Conservation (phyloP, 1,140 invertebrate species). For the Ridgeia piscesae region DNA sequence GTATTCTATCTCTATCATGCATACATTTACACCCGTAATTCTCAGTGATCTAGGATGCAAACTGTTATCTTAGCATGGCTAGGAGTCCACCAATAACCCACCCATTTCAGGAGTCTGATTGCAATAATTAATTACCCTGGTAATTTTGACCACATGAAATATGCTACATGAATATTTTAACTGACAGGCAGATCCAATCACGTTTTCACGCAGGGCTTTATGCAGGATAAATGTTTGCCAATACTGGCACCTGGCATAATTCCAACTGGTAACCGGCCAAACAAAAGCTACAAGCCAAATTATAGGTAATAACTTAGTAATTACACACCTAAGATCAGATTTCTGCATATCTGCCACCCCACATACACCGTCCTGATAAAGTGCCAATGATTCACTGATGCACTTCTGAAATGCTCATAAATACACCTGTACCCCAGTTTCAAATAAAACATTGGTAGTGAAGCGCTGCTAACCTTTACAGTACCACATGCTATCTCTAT, state of each 20-base stretch:
- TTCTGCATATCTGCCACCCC: not conserved
- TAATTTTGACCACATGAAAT: no score
- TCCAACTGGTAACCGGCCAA: not conserved
- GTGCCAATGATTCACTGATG: no score
- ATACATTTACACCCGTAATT: not conserved
- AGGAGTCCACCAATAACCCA: not conserved
- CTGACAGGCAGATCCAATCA: no score
- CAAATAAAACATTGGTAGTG: not conserved
- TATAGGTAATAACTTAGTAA: not conserved
- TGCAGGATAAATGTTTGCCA: no score
- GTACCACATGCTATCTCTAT: not conserved
- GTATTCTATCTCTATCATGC: not conserved
- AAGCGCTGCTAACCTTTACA: not conserved
- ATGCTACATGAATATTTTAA: no score
- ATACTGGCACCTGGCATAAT: not conserved
- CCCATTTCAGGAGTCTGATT: not conserved
- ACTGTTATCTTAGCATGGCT: not conserved
- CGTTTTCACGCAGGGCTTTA: no score
- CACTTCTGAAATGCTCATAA: not conserved
- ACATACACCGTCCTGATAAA: not conserved
- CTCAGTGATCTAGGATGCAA: not conserved
- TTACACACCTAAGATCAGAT: not conserved
- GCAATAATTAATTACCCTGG: no score
- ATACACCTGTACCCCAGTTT: not conserved
- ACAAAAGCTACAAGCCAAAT: not conserved